Conservation (phyloP, 2,888 invertebrate species). For the Corbicula japonica region DNA sequence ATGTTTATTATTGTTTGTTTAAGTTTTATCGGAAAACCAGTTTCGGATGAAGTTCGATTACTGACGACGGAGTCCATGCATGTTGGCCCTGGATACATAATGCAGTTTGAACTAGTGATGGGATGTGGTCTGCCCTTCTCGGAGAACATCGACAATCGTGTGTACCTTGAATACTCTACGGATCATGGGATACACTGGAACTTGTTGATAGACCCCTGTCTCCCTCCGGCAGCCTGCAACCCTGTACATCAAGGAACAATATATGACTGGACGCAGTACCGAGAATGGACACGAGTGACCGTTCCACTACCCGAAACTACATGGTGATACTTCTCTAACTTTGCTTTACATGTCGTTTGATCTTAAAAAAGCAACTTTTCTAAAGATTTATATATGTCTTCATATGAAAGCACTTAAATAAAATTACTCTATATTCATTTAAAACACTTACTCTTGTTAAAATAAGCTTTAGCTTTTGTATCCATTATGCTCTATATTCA, state of each 20-base stretch:
- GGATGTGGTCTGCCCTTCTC: slow-evolving; percentile 84
- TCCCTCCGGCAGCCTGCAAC: slow-evolving; percentile 83
- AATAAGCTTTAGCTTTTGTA: too few relatives aligned
- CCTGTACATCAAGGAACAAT: slow-evolving; percentile 84
- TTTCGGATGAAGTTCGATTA: slow-evolving; percentile 76
- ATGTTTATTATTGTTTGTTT: slow-evolving; percentile 2
- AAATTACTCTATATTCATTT: too few relatives aligned
- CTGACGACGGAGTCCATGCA: slow-evolving; percentile 85
- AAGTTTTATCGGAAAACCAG: slow-evolving; percentile 76
- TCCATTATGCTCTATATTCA: too few relatives aligned
- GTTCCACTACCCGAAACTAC: slow-evolving; percentile 84
- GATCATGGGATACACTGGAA: slow-evolving; percentile 86
- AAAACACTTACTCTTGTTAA: too few relatives aligned
- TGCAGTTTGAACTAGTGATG: slow-evolving; percentile 87
- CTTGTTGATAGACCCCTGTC: slow-evolving; percentile 84
- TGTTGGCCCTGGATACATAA: slow-evolving; percentile 86
- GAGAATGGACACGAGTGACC: slow-evolving; percentile 85
- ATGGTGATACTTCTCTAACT: slow-evolving; percentile 77
- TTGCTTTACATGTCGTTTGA: background rate
- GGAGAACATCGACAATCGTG: slow-evolving; percentile 74
- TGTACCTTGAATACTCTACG: slow-evolving; percentile 86
- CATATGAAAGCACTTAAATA: too few relatives aligned
- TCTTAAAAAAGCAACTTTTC: background rate
- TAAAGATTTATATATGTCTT: too few relatives aligned
- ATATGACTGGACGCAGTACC: slow-evolving; percentile 84